Base-by-base conservation (phyloP, 2,797 vertebrate genomes). In the Lerista edwardsae region DNA sequence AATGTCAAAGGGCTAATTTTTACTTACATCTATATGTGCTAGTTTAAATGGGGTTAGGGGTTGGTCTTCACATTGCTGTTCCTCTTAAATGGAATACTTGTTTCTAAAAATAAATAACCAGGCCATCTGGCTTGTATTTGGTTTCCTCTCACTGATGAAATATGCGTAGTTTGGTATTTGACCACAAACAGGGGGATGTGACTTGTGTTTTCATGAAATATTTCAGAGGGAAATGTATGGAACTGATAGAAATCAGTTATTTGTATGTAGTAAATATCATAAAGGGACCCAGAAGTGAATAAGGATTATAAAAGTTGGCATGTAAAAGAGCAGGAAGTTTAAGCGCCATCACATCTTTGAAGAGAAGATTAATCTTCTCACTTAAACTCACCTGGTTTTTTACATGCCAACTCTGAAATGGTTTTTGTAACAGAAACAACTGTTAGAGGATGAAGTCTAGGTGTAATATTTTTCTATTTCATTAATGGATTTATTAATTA, bases 81-180 rank as follows among this genome's bases (percentile, higher is more conserved):
- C 77, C 57, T 21, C 2, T 27, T 87, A 62, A 73, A 82, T 83
- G 78, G 82, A 23, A 2, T 1, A 1, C 0, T 14, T 64, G 44
- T 29, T 59, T 79, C 86, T 65, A 14, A 84, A 62, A 14, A 59
- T 80, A 84, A 83, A 39, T 69, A 44, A 71, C 65, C 86, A 80
- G 67, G 34, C 79, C 12, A 9, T 34, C 12, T 14, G 10, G 34
- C 2, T 80, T 62, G 75, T 6, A 27, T 83, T 84, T 81, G 3
- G 6, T 61, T 27, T 57, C 19, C 15, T 84, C 71, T 80, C 71
- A 89, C 79, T 59, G 57, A 57, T 83, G 68, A 84, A 87, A 71
- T 62, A 71, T 27, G 23, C 80, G 11, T 31, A 55, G 17, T 47
- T 57, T 2, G 69, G 83, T 31, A 9, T 73, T 71, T 84, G 21